Percentiles rank a stretch among this genome's conserved stretches.
phyloP scores from a whole-genome alignment of 2,888 invertebrate species.

The Ormyrus rosae region DNA sequence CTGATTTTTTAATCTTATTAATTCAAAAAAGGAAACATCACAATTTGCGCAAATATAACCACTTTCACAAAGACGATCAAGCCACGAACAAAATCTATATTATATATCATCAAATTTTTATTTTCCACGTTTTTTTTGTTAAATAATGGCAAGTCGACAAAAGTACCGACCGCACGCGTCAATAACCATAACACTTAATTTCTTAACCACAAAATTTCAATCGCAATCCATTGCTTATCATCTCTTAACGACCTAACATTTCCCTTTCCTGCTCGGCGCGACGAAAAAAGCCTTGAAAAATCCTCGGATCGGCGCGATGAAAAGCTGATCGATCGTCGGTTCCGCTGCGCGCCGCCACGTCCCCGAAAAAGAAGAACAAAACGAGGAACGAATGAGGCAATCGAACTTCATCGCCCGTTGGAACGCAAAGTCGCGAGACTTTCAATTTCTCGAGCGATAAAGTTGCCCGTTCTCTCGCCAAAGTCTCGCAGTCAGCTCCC shows the following conservation, averaged over 20 bases:
- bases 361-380: not conserved
- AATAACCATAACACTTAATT: constrained; percentile 52
- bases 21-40: constrained; percentile 60
- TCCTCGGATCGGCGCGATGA: not conserved
- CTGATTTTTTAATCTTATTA: constrained; percentile 51
- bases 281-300: constrained; percentile 9
- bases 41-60: constrained; percentile 67
- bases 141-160: constrained; percentile 32
- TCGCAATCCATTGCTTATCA: constrained; percentile 12
- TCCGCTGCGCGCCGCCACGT: not conserved
- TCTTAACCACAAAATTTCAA: constrained; percentile 49
- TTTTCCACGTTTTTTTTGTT: constrained; percentile 33
- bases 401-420: constrained; percentile 35
- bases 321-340: not conserved
- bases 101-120: constrained; percentile 40
- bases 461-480: not conserved
- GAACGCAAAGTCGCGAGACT: constrained; percentile 29
- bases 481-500: not conserved
- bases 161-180: constrained; percentile 31
- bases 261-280: not conserved
- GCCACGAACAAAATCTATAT: constrained; percentile 64
- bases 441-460: constrained; percentile 48
- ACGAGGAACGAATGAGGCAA: not conserved
- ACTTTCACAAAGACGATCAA: constrained; percentile 68
- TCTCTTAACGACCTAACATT: constrained; percentile 40